phyloP scores from a whole-genome alignment of 2,797 vertebrate species.

The Hippocampus kuda region DNA sequence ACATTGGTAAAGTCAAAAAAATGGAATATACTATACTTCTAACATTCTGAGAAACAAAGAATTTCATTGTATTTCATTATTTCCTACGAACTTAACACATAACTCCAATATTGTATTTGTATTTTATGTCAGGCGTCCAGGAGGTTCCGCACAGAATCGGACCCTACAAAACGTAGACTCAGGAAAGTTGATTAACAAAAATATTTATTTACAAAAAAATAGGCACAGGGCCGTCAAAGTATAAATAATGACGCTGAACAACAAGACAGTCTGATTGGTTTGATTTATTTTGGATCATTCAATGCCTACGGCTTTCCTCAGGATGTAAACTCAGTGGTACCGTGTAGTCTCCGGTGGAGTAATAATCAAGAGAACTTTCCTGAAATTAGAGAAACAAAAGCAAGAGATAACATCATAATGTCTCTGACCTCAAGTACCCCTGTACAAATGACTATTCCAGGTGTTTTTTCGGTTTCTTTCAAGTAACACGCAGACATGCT shows the following conservation, averaged over 20 bases:
- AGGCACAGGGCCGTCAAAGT: too few species aligned
- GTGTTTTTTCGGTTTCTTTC: background rate
- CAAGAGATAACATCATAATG: conserved; percentile 17
- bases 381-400: conserved; percentile 36
- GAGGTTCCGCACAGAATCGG: too few species aligned
- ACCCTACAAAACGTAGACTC: too few species aligned
- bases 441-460: conserved; percentile 21
- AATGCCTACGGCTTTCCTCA: conserved; percentile 43
- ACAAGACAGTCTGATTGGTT: background rate
- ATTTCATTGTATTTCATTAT: too few species aligned
- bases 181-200: too few species aligned
- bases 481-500: background rate
- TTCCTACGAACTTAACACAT: background rate
- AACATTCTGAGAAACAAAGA: background rate
- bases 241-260: too few species aligned
- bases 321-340: conserved; percentile 45
- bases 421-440: conserved; percentile 6
- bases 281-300: background rate
- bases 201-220: too few species aligned
- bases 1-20: background rate
- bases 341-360: conserved; percentile 48
- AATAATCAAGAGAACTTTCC: conserved; percentile 59
- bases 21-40: background rate
- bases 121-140: too few species aligned
- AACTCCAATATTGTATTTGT: background rate